Percentiles rank a stretch among this genome's conserved stretches.
Evolutionary conservation across 2,888 invertebrate species (phyloP).

Genomic region (Chouioia cunea): DNA sequence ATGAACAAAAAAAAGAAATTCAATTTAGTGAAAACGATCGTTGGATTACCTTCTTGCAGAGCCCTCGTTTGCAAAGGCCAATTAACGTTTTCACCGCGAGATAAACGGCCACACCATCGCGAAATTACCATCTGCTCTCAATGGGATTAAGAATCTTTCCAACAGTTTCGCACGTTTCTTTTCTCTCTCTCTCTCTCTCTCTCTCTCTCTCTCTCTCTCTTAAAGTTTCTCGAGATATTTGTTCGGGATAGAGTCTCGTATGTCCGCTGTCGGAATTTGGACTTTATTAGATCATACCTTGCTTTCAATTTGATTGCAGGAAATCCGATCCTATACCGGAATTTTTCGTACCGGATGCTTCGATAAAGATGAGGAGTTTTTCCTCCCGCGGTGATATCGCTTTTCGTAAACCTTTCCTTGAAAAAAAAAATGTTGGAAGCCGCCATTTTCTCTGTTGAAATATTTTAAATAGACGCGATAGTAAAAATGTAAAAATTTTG

Average conservation of each 20-base stretch:
- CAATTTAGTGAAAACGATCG: slow-evolving; percentile 25
- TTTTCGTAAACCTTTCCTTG: no score
- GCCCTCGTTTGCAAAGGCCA: slow-evolving; percentile 31
- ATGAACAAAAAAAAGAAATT: slow-evolving; percentile 19
- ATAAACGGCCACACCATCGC: neutral
- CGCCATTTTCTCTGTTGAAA: no score
- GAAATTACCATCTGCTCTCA: slow-evolving; percentile 61
- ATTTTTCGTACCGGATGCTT: neutral
- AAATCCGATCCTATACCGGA: slow-evolving; percentile 53
- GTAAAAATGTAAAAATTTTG: no score
- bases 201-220: neutral
- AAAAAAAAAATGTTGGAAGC: no score
- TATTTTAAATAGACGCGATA: no score
- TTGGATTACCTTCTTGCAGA: neutral
- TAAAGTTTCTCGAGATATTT: slow-evolving; percentile 36
- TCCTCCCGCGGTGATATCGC: neutral
- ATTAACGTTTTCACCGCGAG: slow-evolving; percentile 32
- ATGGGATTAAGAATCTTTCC: slow-evolving; percentile 62
- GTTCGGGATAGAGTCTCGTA: slow-evolving; percentile 37
- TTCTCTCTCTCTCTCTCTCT: no score
- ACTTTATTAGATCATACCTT: slow-evolving; percentile 58
- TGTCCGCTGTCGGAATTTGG: slow-evolving; percentile 27
- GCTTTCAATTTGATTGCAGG: slow-evolving; percentile 58
- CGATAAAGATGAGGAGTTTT: slow-evolving; percentile 35
- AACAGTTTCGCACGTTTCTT: neutral